These are phyloP conservation scores for Siphamia tubifer DNA, from an alignment of 2,113 vertebrate species.

Conservation along the genomic window DNA sequence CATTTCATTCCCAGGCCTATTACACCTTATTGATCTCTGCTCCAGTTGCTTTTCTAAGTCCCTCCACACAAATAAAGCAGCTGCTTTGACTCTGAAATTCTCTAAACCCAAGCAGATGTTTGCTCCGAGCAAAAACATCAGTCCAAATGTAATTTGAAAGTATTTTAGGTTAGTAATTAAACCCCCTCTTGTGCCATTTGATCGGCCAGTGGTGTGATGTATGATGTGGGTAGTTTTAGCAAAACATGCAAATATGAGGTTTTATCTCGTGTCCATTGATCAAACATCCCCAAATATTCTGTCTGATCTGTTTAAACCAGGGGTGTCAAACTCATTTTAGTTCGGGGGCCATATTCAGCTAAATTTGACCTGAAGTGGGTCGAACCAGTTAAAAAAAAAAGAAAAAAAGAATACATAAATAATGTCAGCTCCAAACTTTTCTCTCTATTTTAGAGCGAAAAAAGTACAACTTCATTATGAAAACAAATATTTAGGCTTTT, in stretches of 20 bases:
- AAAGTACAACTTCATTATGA: no score
- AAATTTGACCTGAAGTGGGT: no score
- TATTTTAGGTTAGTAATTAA: constrained; percentile 70
- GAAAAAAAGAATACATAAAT: no score
- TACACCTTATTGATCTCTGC: constrained; percentile 76
- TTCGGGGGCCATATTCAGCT: no score
- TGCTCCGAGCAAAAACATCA: constrained; percentile 40
- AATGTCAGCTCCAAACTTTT: no score
- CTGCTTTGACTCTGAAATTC: constrained; percentile 56
- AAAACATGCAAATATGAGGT: constrained; percentile 67
- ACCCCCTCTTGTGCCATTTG: constrained; percentile 65
- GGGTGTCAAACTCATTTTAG: no score
- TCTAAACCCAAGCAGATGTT: constrained; percentile 33
- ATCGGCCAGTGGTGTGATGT: constrained; percentile 63
- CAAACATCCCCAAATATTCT: constrained; percentile 57
- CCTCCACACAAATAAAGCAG: constrained; percentile 63
- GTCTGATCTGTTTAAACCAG: constrained; percentile 47
- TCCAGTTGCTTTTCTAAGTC: constrained; percentile 59
- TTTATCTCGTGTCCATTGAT: constrained; percentile 50
- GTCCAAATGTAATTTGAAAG: constrained; percentile 58
- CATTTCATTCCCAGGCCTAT: constrained; percentile 75
- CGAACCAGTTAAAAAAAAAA: no score
- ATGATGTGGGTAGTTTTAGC: constrained; percentile 62
- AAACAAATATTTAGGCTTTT: no score
- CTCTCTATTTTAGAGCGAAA: no score